Conservation (phyloP, 2,797 vertebrate species). For the Acanthurus lineatus region DNA sequence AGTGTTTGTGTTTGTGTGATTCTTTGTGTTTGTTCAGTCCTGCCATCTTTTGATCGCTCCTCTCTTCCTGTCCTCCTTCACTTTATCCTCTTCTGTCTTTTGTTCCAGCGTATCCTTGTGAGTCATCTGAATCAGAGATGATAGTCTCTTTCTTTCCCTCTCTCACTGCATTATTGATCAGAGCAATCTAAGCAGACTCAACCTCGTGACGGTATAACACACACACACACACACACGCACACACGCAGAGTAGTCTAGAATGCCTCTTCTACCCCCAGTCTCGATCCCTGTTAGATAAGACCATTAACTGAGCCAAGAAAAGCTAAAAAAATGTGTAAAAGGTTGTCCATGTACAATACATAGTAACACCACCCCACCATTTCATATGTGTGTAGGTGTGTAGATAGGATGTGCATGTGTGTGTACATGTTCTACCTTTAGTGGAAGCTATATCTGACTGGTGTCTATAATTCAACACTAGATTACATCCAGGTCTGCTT, state of each 20-base stretch:
- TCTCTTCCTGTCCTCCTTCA: constrained; percentile 24
- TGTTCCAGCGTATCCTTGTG: constrained; percentile 47
- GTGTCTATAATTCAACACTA: constrained; percentile 45
- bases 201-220: constrained; percentile 36
- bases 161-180: constrained; percentile 78
- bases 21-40: constrained; percentile 6
- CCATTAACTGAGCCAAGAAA: constrained; percentile 56
- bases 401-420: not conserved
- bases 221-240: constrained; percentile 24
- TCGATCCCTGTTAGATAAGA: constrained; percentile 64
- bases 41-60: constrained; percentile 36
- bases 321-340: constrained; percentile 30
- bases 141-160: constrained; percentile 32
- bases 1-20: constrained; percentile 4
- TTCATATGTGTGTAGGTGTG: constrained; percentile 13
- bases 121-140: constrained; percentile 65
- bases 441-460: constrained; percentile 33
- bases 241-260: constrained; percentile 25
- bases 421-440: constrained; percentile 21
- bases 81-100: constrained; percentile 42
- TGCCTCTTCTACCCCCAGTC: constrained; percentile 21
- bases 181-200: constrained; percentile 59
- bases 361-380: constrained; percentile 15
- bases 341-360: constrained; percentile 26
- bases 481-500: constrained; percentile 37